Base-by-base conservation (phyloP, 1,140 invertebrate genomes). In the Heliconius eleuchia region DNA sequence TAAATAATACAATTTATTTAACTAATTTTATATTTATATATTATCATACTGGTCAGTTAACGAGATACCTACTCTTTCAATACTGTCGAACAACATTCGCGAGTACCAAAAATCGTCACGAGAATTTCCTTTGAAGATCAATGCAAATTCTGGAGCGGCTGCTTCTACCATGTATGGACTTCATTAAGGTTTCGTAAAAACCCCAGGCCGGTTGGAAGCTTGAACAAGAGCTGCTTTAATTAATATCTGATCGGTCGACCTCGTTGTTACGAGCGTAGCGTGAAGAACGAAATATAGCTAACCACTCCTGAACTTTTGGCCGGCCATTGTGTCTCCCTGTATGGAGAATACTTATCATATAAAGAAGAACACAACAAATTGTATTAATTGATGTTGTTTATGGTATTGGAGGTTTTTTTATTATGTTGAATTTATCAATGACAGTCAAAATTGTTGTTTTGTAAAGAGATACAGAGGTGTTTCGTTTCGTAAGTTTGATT, bases 141-240 rank as follows among this genome's bases (percentile, higher is more conserved):
- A 92, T 93, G 89, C 86, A 92, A 87, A 92, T 91, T 90, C 88
- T 89, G 91, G 90, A 90, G 85, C 87, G 86, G 82, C 83, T 84
- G 76, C 77, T 73, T 82, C 60, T 73, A 71, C 89, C 88, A 66
- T 91, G 84, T 93, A 92, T 86, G 91, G 92, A 75, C 85, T 87
- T 93, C 91, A 93, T 93, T 93, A 93, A 89, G 84, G 82, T 80
- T 39, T 82, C 81, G 88, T 80, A 92, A 90, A 91, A 89, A 89
- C 81, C 76, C 81, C 86, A 79, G 78, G 74, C 66, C 82, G 84
- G 83, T 85, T 82, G 71, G 84, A 84, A 86, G 81, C 88, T 91
- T 87, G 87, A 87, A 89, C 87, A 81, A 81, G 73, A 88, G 85
- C 77, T 83, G 83, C 82, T 88, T 89, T 88, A 89, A 91, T 92